Percentiles rank a stretch among this genome's conserved stretches.
These are phyloP conservation scores for Sula dactylatra DNA, from an alignment of 2,113 vertebrate species.

Conservation along the genomic window DNA sequence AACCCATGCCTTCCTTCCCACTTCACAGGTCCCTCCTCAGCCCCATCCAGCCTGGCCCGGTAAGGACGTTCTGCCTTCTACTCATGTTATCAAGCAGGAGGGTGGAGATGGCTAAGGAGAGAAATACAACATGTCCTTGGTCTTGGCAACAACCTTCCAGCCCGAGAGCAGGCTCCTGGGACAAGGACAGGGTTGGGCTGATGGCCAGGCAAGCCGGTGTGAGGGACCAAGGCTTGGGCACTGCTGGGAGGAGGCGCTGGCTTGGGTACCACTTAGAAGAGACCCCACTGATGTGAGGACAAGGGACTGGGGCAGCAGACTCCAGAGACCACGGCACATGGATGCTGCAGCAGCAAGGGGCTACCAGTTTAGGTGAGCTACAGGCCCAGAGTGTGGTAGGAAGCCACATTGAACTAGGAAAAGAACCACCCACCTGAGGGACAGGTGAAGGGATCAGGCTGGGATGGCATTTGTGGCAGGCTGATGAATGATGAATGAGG, in stretches of 20 bases:
- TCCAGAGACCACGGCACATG: neutral
- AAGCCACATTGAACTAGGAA: neutral
- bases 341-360: neutral
- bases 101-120: neutral
- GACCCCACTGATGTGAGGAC: neutral
- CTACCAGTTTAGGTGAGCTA: neutral
- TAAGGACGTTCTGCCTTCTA: conserved; percentile 29
- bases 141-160: neutral
- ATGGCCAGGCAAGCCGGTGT: rapidly evolving
- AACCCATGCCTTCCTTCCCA: neutral
- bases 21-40: conserved; percentile 22
- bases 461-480: neutral
- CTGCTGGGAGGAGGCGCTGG: neutral
- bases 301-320: neutral
- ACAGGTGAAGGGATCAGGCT: neutral
- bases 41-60: conserved; percentile 5
- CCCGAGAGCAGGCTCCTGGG: neutral
- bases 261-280: neutral
- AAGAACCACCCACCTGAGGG: neutral
- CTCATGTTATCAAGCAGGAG: neutral
- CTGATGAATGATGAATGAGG: neutral
- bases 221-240: neutral
- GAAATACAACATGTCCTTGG: neutral
- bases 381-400: neutral
- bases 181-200: neutral